These are phyloP conservation scores for Paramuricea clavata DNA, from an alignment of 92 coral and sea anemone species.

Conservation along the genomic window DNA sequence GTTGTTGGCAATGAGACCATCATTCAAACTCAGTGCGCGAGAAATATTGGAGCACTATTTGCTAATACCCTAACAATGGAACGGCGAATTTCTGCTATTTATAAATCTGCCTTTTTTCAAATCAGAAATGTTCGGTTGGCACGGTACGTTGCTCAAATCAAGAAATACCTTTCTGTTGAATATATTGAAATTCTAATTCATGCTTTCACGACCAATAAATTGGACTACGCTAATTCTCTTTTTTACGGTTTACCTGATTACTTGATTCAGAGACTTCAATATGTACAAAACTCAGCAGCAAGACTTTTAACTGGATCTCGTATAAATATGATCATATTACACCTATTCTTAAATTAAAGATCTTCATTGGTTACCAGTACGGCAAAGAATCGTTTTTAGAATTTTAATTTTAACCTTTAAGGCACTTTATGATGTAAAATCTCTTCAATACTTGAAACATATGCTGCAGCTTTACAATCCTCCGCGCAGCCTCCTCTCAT, in stretches of 20 bases:
- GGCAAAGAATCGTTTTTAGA: constrained; percentile 9
- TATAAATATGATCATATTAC: constrained; percentile 33
- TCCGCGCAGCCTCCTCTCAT: constrained; percentile 2
- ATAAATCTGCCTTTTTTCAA: not conserved
- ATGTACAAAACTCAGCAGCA: constrained; percentile 45
- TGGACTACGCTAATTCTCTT: constrained; percentile 15
- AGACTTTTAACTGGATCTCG: constrained; percentile 11
- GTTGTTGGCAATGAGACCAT: constrained; percentile 4
- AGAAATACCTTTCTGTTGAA: constrained; percentile 3
- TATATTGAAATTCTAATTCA: constrained; percentile 21
- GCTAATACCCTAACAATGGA: not conserved
- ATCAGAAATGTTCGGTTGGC: too few relatives aligned
- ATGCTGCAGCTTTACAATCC: constrained; percentile 10
- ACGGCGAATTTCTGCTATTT: not conserved
- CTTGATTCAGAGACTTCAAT: constrained; percentile 33
- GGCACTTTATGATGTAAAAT: not conserved
- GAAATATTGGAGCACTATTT: constrained; percentile 11
- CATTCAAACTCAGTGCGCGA: constrained; percentile 10
- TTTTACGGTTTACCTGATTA: constrained; percentile 30
- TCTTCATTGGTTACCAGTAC: constrained; percentile 38
- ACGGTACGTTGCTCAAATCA: constrained; percentile 19
- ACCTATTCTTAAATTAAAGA: constrained; percentile 33
- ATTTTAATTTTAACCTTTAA: constrained; percentile 16
- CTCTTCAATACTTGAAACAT: constrained; percentile 34
- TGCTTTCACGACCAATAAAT: constrained; percentile 20